Conservation (phyloP, 2,888 invertebrate species). For the Drosophila phalerata region DNA sequence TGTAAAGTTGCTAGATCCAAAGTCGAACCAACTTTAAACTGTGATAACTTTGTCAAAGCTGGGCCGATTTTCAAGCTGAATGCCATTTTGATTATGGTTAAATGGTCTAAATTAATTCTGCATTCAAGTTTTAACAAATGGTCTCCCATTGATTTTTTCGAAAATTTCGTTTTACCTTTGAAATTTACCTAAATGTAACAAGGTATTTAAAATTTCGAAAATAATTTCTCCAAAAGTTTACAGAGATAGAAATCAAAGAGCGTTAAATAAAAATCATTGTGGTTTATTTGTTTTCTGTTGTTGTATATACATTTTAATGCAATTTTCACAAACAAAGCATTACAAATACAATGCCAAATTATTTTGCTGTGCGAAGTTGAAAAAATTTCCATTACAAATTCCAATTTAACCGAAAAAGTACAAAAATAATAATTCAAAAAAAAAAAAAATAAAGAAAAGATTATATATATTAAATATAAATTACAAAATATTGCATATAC, state of each 20-base stretch:
- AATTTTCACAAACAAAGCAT: slow-evolving; percentile 48
- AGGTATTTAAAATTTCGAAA: no score
- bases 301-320: slow-evolving; percentile 69
- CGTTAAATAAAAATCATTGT: slow-evolving; percentile 16
- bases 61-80: no score
- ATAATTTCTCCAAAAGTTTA: no score
- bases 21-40: no score
- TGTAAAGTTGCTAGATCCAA: no score
- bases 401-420: slow-evolving; percentile 57
- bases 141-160: no score
- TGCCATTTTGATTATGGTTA: no score
- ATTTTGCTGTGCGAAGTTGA: slow-evolving; percentile 33
- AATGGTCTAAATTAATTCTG: no score
- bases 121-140: no score
- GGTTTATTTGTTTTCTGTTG: slow-evolving; percentile 27
- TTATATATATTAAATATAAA: slow-evolving; percentile 46
- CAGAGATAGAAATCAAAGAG: slow-evolving; percentile 1
- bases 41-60: no score
- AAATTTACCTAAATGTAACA: no score
- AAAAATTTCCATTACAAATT: slow-evolving; percentile 52
- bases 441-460: slow-evolving; percentile 5
- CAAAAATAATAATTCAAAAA: slow-evolving; percentile 32
- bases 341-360: slow-evolving; percentile 33
- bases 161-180: no score
- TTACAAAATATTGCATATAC: slow-evolving; percentile 47